Base-by-base conservation (phyloP, 2,113 vertebrate genomes). In the Grallaria varia region DNA sequence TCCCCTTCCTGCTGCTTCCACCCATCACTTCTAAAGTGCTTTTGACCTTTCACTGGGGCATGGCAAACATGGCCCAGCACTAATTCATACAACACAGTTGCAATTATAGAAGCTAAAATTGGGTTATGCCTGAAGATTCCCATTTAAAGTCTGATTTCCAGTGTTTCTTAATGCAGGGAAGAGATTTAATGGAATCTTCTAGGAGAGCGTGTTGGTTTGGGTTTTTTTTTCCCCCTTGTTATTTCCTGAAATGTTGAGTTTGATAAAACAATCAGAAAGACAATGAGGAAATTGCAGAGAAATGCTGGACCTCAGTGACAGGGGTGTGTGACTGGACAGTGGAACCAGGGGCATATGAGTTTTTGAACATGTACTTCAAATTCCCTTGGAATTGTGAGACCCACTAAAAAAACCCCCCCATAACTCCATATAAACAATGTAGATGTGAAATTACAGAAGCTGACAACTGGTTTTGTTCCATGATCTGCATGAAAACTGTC, bases 381-480 rank as follows among this genome's bases (percentile, higher is more conserved):
- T 14, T 69, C 10, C 52, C 14, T 53, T 35, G 3, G 9, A 74
- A 62, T 35, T 75, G 30, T 89, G 23, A 4, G 2, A 44, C 37
- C 8, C 40, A 14, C 10, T 30, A 3, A 27, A 33, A 52, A 20
- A 8, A 1, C 5, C 2, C n/a, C 16, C 3, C 2, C 3, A 11
- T 21, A 50, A 50, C 10, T 5, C 9, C 39, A 55, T 30, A 37
- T 8, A 58, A 62, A 50, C 14, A 20, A 83, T 64, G 79, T 9
- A 55, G 5, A 49, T 31, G 8, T 27, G 15, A 64, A 69, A 64
- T 22, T 33, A 39, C 40, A 63, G 35, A 10, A 49, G 4, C 14
- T 73, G 59, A 31, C 8, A 44, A 49, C 9, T 10, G 8, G 12
- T 14, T 69, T 78, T 74, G 22, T 35, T 55, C 31, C 42, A 58